Percentiles rank a stretch among this genome's conserved stretches.
Evolutionary conservation across 1,140 invertebrate genomes (phyloP).

Genomic region (Mamestra configurata): DNA sequence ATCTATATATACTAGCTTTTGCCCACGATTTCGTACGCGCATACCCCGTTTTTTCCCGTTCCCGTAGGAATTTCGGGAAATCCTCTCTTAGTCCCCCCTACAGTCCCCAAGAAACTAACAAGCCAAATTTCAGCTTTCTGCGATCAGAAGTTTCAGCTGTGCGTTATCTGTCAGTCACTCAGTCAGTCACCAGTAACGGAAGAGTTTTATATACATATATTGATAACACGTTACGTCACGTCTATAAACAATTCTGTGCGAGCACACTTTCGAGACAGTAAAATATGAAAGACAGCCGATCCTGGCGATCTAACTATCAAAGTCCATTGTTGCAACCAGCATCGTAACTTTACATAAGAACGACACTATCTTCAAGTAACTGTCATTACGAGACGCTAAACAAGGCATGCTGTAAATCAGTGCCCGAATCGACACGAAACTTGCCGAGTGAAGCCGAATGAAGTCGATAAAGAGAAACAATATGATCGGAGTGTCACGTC

Average conservation of each 20-base stretch:
- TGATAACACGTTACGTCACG: no score
- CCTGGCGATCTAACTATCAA: neutral
- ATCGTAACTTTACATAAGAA: constrained; percentile 27
- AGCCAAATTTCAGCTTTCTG: no score
- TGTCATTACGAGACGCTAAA: constrained; percentile 26
- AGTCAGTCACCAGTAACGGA: no score
- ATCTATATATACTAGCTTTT: no score
- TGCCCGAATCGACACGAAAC: constrained; percentile 33
- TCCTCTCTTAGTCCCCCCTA: no score
- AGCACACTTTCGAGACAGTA: neutral
- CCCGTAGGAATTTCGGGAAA: no score
- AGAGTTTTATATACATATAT: no score
- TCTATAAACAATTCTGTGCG: neutral
- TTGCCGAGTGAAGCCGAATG: constrained; percentile 53
- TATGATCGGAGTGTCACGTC: constrained; percentile 63
- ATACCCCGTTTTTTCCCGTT: no score
- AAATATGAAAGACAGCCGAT: constrained; percentile 10
- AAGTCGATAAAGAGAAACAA: constrained; percentile 71
- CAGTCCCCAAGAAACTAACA: no score
- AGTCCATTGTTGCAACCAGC: neutral
- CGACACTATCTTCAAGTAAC: constrained; percentile 7
- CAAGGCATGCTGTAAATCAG: constrained; percentile 31
- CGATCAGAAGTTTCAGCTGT: no score
- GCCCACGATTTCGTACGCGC: no score
- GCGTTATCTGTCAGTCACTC: no score